These are phyloP conservation scores for Phortica okadai DNA, from an alignment of 2,888 invertebrate genomes.

Conservation along the genomic window DNA sequence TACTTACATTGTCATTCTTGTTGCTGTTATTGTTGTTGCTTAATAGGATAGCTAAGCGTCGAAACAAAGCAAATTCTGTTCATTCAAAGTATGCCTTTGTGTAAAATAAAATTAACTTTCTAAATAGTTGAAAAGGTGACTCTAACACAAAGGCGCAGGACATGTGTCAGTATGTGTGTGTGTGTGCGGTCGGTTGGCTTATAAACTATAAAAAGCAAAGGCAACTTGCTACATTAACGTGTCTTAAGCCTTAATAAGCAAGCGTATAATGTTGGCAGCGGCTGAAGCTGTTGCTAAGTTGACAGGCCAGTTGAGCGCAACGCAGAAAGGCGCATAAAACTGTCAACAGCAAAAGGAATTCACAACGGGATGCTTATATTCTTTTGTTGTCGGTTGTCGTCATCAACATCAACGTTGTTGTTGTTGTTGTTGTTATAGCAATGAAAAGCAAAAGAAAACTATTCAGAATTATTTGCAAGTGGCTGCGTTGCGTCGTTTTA, in stretches of 20 bases:
- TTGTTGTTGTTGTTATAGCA: background rate
- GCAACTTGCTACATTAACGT: background rate
- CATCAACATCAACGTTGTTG: background rate
- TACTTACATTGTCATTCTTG: background rate
- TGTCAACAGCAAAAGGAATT: constrained; percentile 30
- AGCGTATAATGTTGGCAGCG: background rate
- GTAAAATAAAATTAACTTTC: constrained; percentile 34
- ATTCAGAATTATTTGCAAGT: constrained; percentile 27
- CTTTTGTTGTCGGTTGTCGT: constrained; percentile 2
- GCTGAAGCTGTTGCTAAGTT: constrained; percentile 3
- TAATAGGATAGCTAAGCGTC: background rate
- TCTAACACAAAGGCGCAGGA: background rate
- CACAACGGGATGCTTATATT: constrained; percentile 19
- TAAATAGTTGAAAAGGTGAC: constrained; percentile 37
- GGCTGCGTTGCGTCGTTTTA: constrained; percentile 3
- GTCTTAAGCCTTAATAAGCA: constrained; percentile 27
- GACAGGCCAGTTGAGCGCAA: constrained; percentile 12
- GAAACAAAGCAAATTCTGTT: background rate
- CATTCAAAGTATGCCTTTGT: constrained; percentile 14
- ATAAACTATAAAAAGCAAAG: background rate
- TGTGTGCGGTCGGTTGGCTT: background rate
- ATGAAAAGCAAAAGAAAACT: constrained; percentile 14
- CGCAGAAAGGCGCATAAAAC: constrained; percentile 15
- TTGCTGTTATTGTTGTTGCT: too few relatives aligned
- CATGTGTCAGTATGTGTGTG: constrained; percentile 27